phyloP scores from a whole-genome alignment of 35 echinoderm and acorn worm species.

The Hemicentrotus pulcherrimus region DNA sequence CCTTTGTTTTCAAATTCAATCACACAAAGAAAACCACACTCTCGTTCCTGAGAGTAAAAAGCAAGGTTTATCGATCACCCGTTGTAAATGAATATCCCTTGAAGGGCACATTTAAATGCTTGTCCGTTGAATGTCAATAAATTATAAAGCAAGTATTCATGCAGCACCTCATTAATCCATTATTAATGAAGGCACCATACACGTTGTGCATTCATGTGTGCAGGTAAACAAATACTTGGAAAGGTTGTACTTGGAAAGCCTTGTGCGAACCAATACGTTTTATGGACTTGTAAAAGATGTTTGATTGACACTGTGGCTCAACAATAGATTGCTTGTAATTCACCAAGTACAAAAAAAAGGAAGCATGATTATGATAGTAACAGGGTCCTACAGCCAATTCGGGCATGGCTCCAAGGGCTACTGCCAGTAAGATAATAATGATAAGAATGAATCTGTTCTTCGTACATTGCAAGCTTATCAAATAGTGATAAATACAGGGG shows the following conservation, averaged over 20 bases:
- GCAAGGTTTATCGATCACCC: neutral
- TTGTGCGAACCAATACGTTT: neutral
- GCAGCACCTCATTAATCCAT: slow-evolving; percentile 8
- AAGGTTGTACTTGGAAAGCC: neutral
- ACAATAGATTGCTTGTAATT: neutral
- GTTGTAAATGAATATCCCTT: neutral
- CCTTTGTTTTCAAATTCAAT: neutral
- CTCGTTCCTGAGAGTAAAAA: neutral
- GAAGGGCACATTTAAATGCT: neutral
- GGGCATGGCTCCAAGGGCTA: too few relatives aligned
- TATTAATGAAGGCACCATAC: neutral
- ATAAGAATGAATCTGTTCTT: too few relatives aligned
- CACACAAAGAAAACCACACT: neutral
- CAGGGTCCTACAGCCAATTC: too few relatives aligned
- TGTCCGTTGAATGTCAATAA: neutral
- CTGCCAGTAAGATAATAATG: too few relatives aligned
- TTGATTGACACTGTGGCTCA: neutral
- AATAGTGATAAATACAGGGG: too few relatives aligned
- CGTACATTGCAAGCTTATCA: too few relatives aligned
- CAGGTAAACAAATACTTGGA: neutral
- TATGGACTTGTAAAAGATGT: slow-evolving; percentile 3
- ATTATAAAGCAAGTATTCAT: neutral
- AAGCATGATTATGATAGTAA: too few relatives aligned
- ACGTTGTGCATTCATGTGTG: neutral
- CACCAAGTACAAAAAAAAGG: neutral